Evolutionary conservation across 2,113 vertebrate genomes (phyloP), one percentile per base, ranked within the genome.

Genomic region (Sciurus niger): DNA sequence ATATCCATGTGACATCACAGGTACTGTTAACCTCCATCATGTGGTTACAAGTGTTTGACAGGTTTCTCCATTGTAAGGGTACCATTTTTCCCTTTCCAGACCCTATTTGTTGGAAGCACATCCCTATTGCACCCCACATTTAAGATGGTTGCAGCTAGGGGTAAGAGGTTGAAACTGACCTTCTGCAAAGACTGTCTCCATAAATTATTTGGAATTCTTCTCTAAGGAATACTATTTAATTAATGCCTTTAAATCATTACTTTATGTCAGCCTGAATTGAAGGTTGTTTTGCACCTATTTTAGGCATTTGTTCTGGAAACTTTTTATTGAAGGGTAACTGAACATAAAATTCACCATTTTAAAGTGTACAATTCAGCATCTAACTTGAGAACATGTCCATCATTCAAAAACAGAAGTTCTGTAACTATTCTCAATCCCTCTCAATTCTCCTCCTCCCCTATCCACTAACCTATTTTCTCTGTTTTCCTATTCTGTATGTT

Each of bases 121-220:
- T 55, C 30, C 34, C 63, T 34, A 68, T 22, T 68, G 34, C 86
- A 84, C 43, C 37, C 24, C 30, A 68, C 58, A 60, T 14, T n/a
- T 58, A 43, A 63, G 34, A 65, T 25, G 17, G 25, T 40, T 28
- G 80, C 77, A 67, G 22, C 13, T 37, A 68, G 46, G 58, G 20
- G 40, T 3, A 22, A 43, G 11, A 80, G 28, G 30, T 43, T 67
- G 60, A 72, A 22, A 5, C 40, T 78, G 40, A 67, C 55, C 46
- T 78, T 22, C n/a, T 78, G 63, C 60, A 32, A 77, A 87, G 5
- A 17, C 8, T 40, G 14, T 6, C 60, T 68, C 40, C 46, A 70
- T 53, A 80, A 94, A 70, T 37, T 51, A 84, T 89, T 83, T n/a
- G 43, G 22, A 95, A 73, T 65, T 93, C 51, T 86, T 86, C 60